Base-by-base conservation (phyloP, 1,140 invertebrate genomes). In the Drepana arcuata region DNA sequence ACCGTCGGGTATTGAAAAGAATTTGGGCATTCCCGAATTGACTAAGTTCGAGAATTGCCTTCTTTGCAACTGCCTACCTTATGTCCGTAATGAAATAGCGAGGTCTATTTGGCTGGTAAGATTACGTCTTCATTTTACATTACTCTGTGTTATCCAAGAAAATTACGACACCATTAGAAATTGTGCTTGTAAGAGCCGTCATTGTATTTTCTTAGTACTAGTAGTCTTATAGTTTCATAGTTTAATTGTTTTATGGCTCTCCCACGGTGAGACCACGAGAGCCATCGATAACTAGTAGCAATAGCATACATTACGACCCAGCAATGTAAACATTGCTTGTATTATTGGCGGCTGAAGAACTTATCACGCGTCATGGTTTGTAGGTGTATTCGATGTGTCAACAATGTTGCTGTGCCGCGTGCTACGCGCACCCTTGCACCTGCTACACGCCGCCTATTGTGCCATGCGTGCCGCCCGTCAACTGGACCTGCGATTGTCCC, bases 11-110 rank as follows among this genome's bases (percentile, higher is more conserved):
- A 59, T 89, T 18, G 79, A 83, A 23, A 85, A 70, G 39, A 83
- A 87, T 54, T 64, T 88, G 15, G 86, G 84, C 5, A 48, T 89
- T 12, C 87, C 87, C 7, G 64, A 80, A 12, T 38, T 89, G 11
- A 78, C 73, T 2, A 83, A 84, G 33, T 84, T 84, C 38, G 87
- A 89, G 51, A 82, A 78, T 37, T 85, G 85, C 47, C 55, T 86
- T 5, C 61, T 89, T 2, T 73, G 73, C 15, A 70, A 75, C 24
- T 80, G 81, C 7, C 61, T 86, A 4, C 83, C 84, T 0, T 56
- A 68, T 16, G 63, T 89, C 4, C 66, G 73, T 16, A 77, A 78
- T 28, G 85, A 83, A 30, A 86, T 88, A n/a, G 70, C 66, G 26
- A 52, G 75, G 16, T 86, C 86, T 23, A 73, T 86, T 15, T 74